These are phyloP conservation scores for Drosophila obscura DNA, from an alignment of 1,140 invertebrate genomes.

Conservation along the genomic window DNA sequence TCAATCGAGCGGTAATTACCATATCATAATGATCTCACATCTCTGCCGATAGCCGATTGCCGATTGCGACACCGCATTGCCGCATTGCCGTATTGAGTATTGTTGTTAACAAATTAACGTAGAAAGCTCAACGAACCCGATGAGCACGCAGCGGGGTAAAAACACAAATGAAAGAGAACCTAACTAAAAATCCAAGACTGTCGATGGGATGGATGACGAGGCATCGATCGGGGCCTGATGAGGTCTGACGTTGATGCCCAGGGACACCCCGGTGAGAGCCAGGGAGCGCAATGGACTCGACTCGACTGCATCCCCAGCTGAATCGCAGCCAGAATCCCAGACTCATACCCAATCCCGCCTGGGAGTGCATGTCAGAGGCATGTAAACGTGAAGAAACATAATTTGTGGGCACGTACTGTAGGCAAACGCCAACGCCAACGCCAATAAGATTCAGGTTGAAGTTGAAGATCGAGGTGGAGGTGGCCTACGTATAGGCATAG, in stretches of 20 bases:
- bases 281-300: constrained; percentile 13
- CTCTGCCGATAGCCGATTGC: constrained; percentile 29
- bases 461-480: constrained; percentile 31
- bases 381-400: constrained; percentile 82
- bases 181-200: constrained; percentile 60
- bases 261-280: constrained; percentile 75
- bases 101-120: constrained; percentile 81
- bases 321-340: constrained; percentile 31
- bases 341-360: constrained; percentile 38
- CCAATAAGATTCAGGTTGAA: constrained; percentile 61
- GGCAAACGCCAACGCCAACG: constrained; percentile 66
- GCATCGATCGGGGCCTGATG: constrained; percentile 52
- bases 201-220: constrained; percentile 71
- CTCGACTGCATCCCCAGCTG: constrained; percentile 30
- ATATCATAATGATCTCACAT: constrained; percentile 59
- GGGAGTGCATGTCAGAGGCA: constrained; percentile 79
- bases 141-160: constrained; percentile 62
- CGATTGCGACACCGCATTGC: constrained; percentile 48
- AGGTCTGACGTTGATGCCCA: constrained; percentile 70
- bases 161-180: constrained; percentile 17
- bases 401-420: constrained; percentile 76
- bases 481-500: too few species aligned
- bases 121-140: constrained; percentile 79
- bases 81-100: constrained; percentile 60
- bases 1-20: constrained; percentile 62